Evolutionary conservation across 2,113 vertebrate genomes (phyloP), one percentile per base, ranked within the genome.

Genomic region (Rhabdomys dilectus): DNA sequence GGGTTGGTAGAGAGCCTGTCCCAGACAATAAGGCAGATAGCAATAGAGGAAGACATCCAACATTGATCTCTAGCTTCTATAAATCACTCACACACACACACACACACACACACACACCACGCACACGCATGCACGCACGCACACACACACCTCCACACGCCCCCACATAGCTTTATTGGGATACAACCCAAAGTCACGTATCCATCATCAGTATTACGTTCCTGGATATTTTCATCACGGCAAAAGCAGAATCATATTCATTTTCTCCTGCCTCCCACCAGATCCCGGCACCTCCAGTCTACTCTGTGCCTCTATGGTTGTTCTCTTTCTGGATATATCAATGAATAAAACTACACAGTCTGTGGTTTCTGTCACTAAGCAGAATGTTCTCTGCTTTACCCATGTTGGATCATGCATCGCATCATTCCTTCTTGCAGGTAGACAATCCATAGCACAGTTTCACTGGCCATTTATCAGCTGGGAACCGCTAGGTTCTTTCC

Each of bases 221-320:
- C 68, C 45, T 82, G 29, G 80, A 90, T 26, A 95, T 72, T 96
- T 91, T 90, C 42, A 66, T 82, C 60, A 91, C 1, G 45, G 45
- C 45, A n/a, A 70, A 96, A 92, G 17, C 88, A 91, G 88, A 36
- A 1, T 51, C 86, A 91, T 29, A 75, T 10, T 42, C 5, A 62
- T 58, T 68, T 66, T 31, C 17, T 29, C 31, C 26, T 24, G 6
- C 15, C 12, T 31, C 16, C 22, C 17, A 34, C 24, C 31, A 84
- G 11, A 12, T 48, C 39, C 31, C 45, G 31, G 26, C 89, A 76
- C 22, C 76, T 91, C 34, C 60, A 45, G 39, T 53, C n/a, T 76
- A 80, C 68, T 64, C 58, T 70, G 68, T 84, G 39, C 91, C 9
- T 96, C 70, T 86, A 19, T 22, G 34, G 45, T 75, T 93, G 64